Base-by-base conservation (phyloP, 2,797 vertebrate genomes). In the Catostomus latipinnis region DNA sequence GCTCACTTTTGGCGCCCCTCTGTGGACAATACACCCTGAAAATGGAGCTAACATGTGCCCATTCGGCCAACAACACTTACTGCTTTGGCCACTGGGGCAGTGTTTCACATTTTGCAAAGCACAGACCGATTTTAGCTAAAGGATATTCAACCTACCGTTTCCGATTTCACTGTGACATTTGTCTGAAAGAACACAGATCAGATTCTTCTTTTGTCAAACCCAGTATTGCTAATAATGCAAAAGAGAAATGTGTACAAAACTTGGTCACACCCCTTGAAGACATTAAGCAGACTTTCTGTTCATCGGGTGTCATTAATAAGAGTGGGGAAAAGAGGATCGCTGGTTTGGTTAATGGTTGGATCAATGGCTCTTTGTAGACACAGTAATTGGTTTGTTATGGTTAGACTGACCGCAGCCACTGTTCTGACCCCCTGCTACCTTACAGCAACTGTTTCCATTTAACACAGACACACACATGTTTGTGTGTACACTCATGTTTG, bases 281-380 rank as follows among this genome's bases (percentile, higher is more conserved):
- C 53, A 48, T 52, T 58, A 46, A 12, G 49, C 48, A 46, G 53
- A 11, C 12, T 68, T 69, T 60, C 13, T 0, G 1, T 66, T 68
- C 16, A 58, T 76, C 57, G 65, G 53, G 71, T 71, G 74, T 62
- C 49, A 45, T 69, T 49, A 53, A 75, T 65, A 52, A 22, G 53
- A 57, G 14, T 58, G 49, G 80, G 63, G 57, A 49, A 54, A 65
- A 48, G 7, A 9, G 66, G 45, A 76, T 61, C 8, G 34, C 34
- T 34, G 34, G 61, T 69, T 74, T 82, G 60, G 69, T 53, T 60
- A 69, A 49, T 74, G 69, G 73, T 67, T 61, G 71, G 58, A 76
- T 86, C 83, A 86, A 83, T 80, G 73, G 81, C 63, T 76, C 83
- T 81, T 84, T 86, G 75, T 86, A 62, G 13, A 34, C 58, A 50